Percentiles rank a stretch among this genome's conserved stretches.
Evolutionary conservation across 2,797 vertebrate species (phyloP).

Genomic region (Acipenser transmontanus): DNA sequence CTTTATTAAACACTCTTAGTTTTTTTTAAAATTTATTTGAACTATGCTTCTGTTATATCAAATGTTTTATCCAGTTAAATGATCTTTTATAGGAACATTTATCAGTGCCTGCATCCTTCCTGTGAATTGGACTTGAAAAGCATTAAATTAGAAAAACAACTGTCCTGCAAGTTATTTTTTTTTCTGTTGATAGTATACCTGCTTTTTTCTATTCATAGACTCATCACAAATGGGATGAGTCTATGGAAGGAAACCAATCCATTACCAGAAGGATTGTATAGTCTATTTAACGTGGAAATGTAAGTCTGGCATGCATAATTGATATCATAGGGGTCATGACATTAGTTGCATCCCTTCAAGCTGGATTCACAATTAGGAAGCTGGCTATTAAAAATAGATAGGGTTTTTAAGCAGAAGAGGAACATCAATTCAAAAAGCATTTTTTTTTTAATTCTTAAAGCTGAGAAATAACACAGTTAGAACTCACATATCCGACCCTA

Average conservation of each 20-base stretch:
- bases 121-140: too few species aligned
- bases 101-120: too few species aligned
- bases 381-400: constrained; percentile 1
- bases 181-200: too few species aligned
- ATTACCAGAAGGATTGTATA: not conserved
- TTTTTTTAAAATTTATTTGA: too few species aligned
- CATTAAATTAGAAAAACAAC: too few species aligned
- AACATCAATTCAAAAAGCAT: not conserved
- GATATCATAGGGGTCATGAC: not conserved
- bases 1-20: too few species aligned
- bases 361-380: not conserved
- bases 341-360: not conserved
- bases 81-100: too few species aligned
- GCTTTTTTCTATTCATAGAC: not conserved
- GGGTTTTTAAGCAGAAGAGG: not conserved
- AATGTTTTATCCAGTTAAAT: too few species aligned
- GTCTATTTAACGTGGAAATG: not conserved
- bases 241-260: not conserved
- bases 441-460: not conserved
- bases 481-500: too few species aligned
- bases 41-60: too few species aligned
- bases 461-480: not conserved
- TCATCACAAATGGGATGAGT: not conserved
- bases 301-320: constrained; percentile 2
- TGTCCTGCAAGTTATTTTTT: too few species aligned